These are phyloP conservation scores for Pseudochirops cupreus DNA, from an alignment of 2,797 vertebrate species.

Conservation along the genomic window DNA sequence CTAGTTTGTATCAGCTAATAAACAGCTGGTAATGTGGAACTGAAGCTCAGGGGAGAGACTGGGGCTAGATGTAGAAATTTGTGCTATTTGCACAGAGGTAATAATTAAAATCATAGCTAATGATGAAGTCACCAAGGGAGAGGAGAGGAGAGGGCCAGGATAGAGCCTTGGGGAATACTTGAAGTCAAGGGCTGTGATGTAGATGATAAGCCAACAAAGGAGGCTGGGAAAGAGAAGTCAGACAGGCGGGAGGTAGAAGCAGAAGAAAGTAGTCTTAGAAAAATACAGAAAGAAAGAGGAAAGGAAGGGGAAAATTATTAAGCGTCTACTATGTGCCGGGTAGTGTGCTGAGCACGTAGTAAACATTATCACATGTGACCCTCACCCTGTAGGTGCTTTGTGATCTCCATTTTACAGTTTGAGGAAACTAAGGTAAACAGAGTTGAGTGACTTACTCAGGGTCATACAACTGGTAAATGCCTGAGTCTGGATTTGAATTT, in stretches of 20 bases:
- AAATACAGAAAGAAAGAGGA: not conserved
- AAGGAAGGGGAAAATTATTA: not conserved
- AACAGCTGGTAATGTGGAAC: not conserved
- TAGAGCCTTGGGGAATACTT: not conserved
- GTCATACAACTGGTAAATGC: not conserved
- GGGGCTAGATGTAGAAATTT: not conserved
- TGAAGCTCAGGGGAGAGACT: not conserved
- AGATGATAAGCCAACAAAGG: not conserved
- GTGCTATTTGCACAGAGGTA: not conserved
- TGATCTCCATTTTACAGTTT: not conserved
- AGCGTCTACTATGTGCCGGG: not conserved
- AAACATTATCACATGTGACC: not conserved
- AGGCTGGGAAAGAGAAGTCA: not conserved
- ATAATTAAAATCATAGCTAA: not conserved
- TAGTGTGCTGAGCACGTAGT: not conserved
- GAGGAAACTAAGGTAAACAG: not conserved
- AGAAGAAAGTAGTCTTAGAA: not conserved
- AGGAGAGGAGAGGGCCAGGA: not conserved
- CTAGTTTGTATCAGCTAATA: not conserved
- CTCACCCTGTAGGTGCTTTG: not conserved
- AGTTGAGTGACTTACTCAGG: not conserved
- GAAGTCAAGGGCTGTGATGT: not conserved
- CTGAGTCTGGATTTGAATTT: not conserved
- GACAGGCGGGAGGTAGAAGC: not conserved
- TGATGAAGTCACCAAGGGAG: not conserved